Percentiles rank a stretch among this genome's conserved stretches.
Conservation (phyloP, 2,888 invertebrate genomes). For the Rapana venosa region DNA sequence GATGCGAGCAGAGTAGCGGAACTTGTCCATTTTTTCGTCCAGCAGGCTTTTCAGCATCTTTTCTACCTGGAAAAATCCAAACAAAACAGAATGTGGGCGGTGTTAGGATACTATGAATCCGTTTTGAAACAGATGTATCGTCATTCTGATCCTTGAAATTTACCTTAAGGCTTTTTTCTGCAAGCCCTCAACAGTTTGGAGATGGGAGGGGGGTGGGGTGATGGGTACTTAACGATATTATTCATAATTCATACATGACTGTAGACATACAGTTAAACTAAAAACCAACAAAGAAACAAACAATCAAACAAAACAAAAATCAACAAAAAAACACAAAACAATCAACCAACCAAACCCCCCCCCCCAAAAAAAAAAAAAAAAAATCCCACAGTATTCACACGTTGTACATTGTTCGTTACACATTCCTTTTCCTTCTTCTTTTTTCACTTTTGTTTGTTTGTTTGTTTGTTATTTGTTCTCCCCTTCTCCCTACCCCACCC, state of each 20-base stretch:
- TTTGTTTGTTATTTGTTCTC: not conserved
- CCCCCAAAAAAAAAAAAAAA: too few relatives aligned
- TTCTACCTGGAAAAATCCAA: slow-evolving; percentile 31
- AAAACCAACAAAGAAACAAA: not conserved
- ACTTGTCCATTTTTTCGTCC: slow-evolving; percentile 54
- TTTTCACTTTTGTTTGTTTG: not conserved
- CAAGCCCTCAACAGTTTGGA: too few relatives aligned
- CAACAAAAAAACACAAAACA: not conserved
- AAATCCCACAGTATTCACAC: too few relatives aligned
- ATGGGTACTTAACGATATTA: too few relatives aligned
- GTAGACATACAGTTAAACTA: not conserved
- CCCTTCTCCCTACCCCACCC: not conserved
- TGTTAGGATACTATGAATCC: too few relatives aligned
- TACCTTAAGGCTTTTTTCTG: too few relatives aligned
- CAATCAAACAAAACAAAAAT: not conserved
- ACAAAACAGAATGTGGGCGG: too few relatives aligned
- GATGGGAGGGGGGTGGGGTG: too few relatives aligned
- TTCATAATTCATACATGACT: not conserved
- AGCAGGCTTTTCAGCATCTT: slow-evolving; percentile 56
- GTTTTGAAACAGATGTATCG: too few relatives aligned
- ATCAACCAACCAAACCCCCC: too few relatives aligned
- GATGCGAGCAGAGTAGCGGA: slow-evolving; percentile 61
- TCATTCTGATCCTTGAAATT: too few relatives aligned
- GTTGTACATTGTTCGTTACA: too few relatives aligned
- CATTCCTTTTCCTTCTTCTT: not conserved